These are phyloP conservation scores for Macrotrachela quadricornifera DNA, from an alignment of 1,140 invertebrate species.

Conservation along the genomic window DNA sequence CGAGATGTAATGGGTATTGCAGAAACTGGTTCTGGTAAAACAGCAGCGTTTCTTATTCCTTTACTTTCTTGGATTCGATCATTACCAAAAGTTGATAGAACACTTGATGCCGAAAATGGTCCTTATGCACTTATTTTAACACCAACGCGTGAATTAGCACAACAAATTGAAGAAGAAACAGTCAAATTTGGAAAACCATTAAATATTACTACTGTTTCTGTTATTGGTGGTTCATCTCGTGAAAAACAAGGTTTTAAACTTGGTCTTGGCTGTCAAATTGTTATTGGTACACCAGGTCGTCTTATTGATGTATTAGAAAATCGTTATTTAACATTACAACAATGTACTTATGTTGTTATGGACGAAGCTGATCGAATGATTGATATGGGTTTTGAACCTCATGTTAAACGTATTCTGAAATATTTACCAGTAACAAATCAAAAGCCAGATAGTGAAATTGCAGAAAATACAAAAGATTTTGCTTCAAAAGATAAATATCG, in stretches of 20 bases:
- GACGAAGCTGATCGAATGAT: neutral
- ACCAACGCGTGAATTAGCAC: neutral
- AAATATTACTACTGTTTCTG: constrained; percentile 82
- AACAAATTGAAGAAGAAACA: constrained; percentile 66
- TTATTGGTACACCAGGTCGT: neutral
- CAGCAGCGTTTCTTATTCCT: neutral
- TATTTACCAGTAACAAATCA: constrained; percentile 95
- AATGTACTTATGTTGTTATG: neutral
- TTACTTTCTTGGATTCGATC: neutral
- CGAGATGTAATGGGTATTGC: constrained; percentile 97
- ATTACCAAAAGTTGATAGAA: constrained; percentile 38
- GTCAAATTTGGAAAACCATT: constrained; percentile 84
- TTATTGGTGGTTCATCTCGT: constrained; percentile 84
- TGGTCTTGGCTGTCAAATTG: neutral
- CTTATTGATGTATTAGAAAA: neutral
- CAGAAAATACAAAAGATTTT: constrained; percentile 78
- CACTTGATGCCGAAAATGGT: constrained; percentile 62
- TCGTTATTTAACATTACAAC: neutral
- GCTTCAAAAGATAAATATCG: constrained; percentile 76
- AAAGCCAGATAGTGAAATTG: constrained; percentile 93
- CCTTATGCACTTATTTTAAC: constrained; percentile 51
- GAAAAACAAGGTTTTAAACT: constrained; percentile 53
- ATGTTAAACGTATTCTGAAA: constrained; percentile 91
- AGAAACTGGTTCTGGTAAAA: constrained; percentile 36
- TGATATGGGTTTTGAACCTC: constrained; percentile 41